Evolutionary conservation across 2,113 vertebrate genomes (phyloP).

Genomic region (Nestor notabilis): DNA sequence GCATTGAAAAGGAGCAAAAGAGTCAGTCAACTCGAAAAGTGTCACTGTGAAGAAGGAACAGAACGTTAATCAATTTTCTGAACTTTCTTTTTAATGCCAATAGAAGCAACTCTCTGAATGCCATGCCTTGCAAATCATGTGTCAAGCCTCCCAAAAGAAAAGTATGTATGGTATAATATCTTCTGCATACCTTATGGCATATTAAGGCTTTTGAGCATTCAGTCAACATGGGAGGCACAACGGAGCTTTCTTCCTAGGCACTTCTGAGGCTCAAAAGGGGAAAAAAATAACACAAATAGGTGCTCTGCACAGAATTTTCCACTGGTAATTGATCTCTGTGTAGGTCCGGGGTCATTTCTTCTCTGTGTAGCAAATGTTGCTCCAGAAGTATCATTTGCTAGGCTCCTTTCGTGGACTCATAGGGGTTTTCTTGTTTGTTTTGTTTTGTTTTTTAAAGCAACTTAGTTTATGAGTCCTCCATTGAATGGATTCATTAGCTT

Average conservation of each 20-base stretch:
- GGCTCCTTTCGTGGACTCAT: neutral
- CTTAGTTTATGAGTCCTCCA: neutral
- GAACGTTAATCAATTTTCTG: neutral
- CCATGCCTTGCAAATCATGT: neutral
- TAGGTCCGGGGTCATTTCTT: neutral
- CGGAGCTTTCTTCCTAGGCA: neutral
- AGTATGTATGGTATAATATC: neutral
- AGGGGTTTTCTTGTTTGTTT: neutral
- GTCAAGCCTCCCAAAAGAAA: neutral
- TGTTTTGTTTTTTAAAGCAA: neutral
- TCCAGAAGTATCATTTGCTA: neutral
- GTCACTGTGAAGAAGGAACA: neutral
- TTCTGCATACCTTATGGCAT: neutral
- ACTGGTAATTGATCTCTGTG: neutral
- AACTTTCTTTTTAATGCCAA: neutral
- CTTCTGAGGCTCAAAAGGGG: neutral
- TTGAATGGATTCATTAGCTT: neutral
- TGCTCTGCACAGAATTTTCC: neutral
- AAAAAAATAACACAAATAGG: neutral
- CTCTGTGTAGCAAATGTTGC: neutral
- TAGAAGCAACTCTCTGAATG: neutral
- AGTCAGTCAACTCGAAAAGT: neutral
- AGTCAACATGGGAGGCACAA: neutral
- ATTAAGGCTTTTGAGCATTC: neutral
- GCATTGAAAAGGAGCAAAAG: neutral